Percentiles rank a stretch among this genome's conserved stretches.
Conservation (phyloP, 2,113 vertebrate species). For the Stigmatopora argus region DNA sequence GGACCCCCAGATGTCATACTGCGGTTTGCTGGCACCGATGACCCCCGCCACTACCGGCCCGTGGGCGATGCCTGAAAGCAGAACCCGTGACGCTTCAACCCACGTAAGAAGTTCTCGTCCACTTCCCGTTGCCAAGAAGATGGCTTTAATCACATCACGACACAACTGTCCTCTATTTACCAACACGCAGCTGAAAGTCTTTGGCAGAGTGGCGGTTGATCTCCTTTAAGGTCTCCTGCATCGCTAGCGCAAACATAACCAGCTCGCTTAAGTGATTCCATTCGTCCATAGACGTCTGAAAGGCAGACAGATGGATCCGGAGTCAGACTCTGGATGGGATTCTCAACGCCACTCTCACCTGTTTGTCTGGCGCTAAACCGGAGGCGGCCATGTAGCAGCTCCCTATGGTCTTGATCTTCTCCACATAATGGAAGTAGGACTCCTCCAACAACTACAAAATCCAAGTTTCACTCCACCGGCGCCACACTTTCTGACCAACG, state of each 20-base stretch:
- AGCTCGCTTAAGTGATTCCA: conserved; percentile 92
- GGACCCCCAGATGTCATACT: conserved; percentile 93
- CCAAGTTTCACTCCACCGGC: not conserved
- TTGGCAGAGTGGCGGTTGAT: conserved; percentile 86
- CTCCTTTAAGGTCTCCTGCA: conserved; percentile 89
- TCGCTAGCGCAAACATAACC: conserved; percentile 88
- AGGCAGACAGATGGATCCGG: not conserved
- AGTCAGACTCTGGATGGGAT: not conserved
- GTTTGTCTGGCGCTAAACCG: conserved; percentile 86
- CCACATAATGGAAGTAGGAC: conserved; percentile 89
- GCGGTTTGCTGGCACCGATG: conserved; percentile 85
- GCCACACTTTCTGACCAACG: not conserved
- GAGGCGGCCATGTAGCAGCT: conserved; percentile 97
- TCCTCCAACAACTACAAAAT: conserved; percentile 81
- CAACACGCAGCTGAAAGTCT: conserved; percentile 89
- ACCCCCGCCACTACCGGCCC: conserved; percentile 88
- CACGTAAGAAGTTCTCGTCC: not conserved
- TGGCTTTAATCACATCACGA: not conserved
- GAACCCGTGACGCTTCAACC: not conserved
- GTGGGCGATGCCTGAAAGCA: conserved; percentile 82
- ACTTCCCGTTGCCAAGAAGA: not conserved
- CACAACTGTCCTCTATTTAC: conserved; percentile 63
- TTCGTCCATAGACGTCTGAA: conserved; percentile 78
- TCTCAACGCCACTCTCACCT: conserved; percentile 68
- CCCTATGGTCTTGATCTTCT: conserved; percentile 98